phyloP scores from a whole-genome alignment of 2,113 vertebrate species.

The Perccottus glenii region DNA sequence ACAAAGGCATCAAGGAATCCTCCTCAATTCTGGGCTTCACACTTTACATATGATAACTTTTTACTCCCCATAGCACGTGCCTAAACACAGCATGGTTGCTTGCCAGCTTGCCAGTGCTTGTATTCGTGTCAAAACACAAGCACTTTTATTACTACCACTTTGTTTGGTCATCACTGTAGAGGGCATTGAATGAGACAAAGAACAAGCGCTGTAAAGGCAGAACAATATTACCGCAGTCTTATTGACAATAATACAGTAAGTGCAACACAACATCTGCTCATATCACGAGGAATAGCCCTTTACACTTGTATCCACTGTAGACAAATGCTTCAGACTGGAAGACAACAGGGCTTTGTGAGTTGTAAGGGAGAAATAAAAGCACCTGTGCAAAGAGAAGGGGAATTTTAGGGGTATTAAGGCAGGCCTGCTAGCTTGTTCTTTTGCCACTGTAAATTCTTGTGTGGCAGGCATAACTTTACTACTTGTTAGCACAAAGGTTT shows the following conservation, averaged over 20 bases:
- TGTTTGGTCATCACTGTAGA: constrained; percentile 51
- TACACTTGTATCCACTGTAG: constrained; percentile 45
- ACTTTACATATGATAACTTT: constrained; percentile 4
- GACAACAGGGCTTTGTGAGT: constrained; percentile 53
- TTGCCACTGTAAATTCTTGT: constrained; percentile 48
- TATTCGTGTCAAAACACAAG: constrained; percentile 32
- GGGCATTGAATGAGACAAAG: constrained; percentile 36
- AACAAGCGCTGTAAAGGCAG: constrained; percentile 35
- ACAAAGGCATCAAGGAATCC: constrained; percentile 27
- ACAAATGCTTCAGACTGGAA: constrained; percentile 56
- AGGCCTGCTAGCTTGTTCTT: constrained; percentile 38
- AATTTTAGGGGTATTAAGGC: constrained; percentile 51
- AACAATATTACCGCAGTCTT: constrained; percentile 39
- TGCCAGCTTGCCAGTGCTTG: constrained; percentile 41
- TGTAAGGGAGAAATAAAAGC: constrained; percentile 56
- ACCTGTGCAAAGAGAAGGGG: constrained; percentile 30
- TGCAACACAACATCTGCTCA: constrained; percentile 40
- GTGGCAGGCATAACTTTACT: constrained; percentile 38
- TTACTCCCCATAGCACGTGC: constrained; percentile 37
- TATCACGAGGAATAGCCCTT: constrained; percentile 56
- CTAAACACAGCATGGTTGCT: constrained; percentile 49
- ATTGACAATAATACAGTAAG: constrained; percentile 59
- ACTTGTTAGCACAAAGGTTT: constrained; percentile 12
- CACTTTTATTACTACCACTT: constrained; percentile 45
- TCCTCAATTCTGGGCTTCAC: constrained; percentile 4